Evolutionary conservation across 2,888 invertebrate genomes (phyloP).

Genomic region (Lasioglossum oenotherae): DNA sequence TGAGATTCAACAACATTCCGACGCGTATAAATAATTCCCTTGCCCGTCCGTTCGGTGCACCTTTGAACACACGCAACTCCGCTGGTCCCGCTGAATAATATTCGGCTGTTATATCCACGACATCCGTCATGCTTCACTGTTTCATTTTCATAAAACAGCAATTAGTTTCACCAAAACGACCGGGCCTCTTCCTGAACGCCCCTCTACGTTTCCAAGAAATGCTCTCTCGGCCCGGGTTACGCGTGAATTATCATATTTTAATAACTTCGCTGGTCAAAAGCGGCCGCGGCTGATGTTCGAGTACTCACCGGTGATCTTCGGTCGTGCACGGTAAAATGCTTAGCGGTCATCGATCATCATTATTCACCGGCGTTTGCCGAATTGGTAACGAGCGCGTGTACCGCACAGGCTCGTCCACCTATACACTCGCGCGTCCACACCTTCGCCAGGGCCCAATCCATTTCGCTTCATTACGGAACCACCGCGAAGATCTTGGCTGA

Average conservation of each 20-base stretch:
- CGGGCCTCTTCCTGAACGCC: constrained; percentile 10
- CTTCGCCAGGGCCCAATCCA: constrained; percentile 63
- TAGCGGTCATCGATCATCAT: constrained; percentile 73
- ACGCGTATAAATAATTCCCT: not conserved
- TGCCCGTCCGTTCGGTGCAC: not conserved
- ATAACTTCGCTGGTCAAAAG: constrained; percentile 45
- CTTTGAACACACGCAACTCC: not conserved
- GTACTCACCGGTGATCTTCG: constrained; percentile 53
- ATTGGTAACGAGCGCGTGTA: constrained; percentile 52
- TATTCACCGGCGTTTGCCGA: constrained; percentile 70
- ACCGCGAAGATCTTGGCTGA: constrained; percentile 62
- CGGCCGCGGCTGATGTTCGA: constrained; percentile 47
- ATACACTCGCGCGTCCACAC: constrained; percentile 28
- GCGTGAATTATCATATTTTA: constrained; percentile 67
- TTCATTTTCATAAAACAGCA: constrained; percentile 17
- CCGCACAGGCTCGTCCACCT: not conserved
- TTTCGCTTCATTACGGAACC: constrained; percentile 72
- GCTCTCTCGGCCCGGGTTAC: not conserved
- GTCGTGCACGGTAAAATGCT: constrained; percentile 62
- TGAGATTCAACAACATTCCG: not conserved
- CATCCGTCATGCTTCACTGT: not conserved
- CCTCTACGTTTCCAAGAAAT: not conserved
- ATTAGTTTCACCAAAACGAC: constrained; percentile 19
- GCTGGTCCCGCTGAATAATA: not conserved
- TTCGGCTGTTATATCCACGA: not conserved